Evolutionary conservation across 2,888 invertebrate species (phyloP), one percentile per base, ranked within the genome.

Genomic region (Pandemis heparana): DNA sequence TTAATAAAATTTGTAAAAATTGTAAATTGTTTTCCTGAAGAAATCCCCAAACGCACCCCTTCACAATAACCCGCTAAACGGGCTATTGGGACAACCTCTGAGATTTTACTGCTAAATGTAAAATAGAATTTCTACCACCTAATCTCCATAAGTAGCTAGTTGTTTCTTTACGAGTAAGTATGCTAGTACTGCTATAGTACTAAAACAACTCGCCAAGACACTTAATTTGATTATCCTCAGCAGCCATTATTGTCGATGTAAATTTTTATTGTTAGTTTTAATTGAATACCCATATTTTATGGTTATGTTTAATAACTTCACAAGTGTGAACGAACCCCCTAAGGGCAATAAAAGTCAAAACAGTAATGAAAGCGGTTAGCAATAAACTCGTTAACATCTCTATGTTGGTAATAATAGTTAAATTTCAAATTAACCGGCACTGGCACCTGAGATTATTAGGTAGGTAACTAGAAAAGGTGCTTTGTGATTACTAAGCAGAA

Each of bases 301-400:
- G 48, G 39, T 46, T 12, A 38, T 32, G 9, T 59, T 16, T 66
- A 38, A 66, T 39, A 18, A 41, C 56, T 23, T 23, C 48, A 60
- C 68, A 46, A 46, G 69, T 61, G 69, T 61, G 61, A 69, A 61
- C 59, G 32, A 68, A 68, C 59, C 56, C 46, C 39, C 48, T 39
- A 5, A 41, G 41, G 43, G 69, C 39, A 61, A 48, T 69, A 48
- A 69, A 69, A 61, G 69, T 69, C 69, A 39, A 18, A 48, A 51
- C 61, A 46, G 39, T 38, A 38, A 68, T 69, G 48, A 65, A 68
- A 71, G 72, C 61, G 53, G 75, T 41, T 41, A 61, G 72, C 75
- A 76, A 74, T 77, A 79, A 77, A 73, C 70, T 77, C 62, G 75
- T 77, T 76, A 76, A 76, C 76, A 76, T 77, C 76, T 79, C 76